These are phyloP conservation scores for Brachymystax lenok DNA, from an alignment of 2,797 vertebrate species.

Conservation along the genomic window DNA sequence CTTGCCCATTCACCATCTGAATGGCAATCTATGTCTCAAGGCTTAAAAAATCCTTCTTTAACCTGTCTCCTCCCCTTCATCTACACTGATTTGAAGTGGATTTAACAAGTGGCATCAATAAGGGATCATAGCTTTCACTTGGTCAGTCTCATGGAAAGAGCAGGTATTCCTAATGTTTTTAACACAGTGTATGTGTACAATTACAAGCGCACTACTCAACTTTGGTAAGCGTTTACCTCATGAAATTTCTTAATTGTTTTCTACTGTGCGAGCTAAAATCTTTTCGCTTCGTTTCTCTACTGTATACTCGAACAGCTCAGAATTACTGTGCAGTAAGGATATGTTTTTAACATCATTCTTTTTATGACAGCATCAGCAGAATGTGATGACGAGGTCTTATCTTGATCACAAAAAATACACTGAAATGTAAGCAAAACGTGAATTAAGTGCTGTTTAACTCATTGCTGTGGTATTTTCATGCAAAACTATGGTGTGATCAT, in stretches of 20 bases:
- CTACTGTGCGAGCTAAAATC: constrained; percentile 28
- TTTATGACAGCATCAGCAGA: constrained; percentile 46
- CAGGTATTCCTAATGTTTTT: too few species aligned
- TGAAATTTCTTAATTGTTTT: constrained; percentile 9
- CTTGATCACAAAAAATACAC: constrained; percentile 47
- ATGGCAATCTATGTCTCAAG: too few species aligned
- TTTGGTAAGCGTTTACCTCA: neutral
- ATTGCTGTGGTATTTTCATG: constrained; percentile 9
- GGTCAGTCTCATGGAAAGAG: too few species aligned
- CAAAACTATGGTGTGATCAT: neutral
- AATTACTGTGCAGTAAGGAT: constrained; percentile 21
- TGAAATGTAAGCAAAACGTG: constrained; percentile 71
- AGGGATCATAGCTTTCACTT: too few species aligned
- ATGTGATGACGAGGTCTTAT: constrained; percentile 57
- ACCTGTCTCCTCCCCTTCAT: too few species aligned
- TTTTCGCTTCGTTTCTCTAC: constrained; percentile 16
- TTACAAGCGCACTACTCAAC: neutral
- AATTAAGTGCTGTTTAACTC: constrained; percentile 74
- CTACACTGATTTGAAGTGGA: too few species aligned
- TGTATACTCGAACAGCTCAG: constrained; percentile 20
- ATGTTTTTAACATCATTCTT: constrained; percentile 19
- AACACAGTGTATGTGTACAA: neutral
- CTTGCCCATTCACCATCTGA: too few species aligned
- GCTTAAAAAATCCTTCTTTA: too few species aligned
- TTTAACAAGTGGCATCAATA: too few species aligned